Evolutionary conservation across 2,888 invertebrate genomes (phyloP).

Genomic region (Mermis nigrescens): DNA sequence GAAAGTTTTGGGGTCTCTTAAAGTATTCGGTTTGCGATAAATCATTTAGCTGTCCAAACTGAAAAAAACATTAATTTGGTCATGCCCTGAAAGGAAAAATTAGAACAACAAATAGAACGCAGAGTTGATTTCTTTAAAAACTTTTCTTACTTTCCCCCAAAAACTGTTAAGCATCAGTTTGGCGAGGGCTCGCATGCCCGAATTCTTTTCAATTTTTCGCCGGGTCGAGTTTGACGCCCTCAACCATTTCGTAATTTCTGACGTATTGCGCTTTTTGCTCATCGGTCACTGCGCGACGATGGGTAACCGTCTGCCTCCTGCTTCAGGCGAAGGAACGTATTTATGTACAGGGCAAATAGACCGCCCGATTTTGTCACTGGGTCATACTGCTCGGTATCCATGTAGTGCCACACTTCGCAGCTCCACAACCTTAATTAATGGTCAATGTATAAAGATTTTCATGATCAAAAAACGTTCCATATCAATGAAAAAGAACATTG

Average conservation of each 20-base stretch:
- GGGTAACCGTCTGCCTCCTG: slow-evolving; percentile 17
- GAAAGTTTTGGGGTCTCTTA: not conserved
- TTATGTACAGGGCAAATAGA: slow-evolving; percentile 21
- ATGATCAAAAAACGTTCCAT: too few species aligned
- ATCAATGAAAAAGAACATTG: not conserved
- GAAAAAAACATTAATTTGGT: not conserved
- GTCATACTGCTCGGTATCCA: slow-evolving; percentile 8
- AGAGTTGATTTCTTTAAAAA: too few species aligned
- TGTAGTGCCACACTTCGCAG: slow-evolving; percentile 21
- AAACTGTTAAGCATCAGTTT: slow-evolving; percentile 3
- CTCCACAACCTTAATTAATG: not conserved
- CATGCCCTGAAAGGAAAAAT: not conserved
- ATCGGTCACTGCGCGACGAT: not conserved
- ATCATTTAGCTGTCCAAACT: not conserved
- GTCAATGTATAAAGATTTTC: not conserved
- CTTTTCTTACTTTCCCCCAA: not conserved
- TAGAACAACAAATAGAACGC: not conserved
- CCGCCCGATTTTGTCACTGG: slow-evolving; percentile 12
- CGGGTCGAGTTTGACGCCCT: not conserved
- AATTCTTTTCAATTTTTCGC: not conserved
- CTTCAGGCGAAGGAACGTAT: slow-evolving; percentile 22
- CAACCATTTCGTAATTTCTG: not conserved
- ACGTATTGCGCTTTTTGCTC: not conserved
- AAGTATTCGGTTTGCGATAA: not conserved
- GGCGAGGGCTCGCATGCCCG: not conserved